These are phyloP conservation scores for Manis pentadactyla DNA, from an alignment of 2,797 vertebrate genomes.

Conservation along the genomic window DNA sequence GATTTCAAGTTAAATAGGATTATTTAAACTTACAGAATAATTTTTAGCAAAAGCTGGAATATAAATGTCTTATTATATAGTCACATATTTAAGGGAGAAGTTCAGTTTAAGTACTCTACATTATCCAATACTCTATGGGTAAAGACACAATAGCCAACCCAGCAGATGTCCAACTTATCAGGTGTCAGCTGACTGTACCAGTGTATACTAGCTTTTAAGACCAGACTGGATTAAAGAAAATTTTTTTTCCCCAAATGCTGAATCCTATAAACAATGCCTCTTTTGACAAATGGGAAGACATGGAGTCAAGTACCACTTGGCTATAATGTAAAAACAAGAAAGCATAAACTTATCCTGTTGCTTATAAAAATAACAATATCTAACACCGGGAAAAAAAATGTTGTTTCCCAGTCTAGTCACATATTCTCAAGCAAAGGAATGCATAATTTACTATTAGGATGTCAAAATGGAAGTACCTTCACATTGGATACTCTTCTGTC, in stretches of 20 bases:
- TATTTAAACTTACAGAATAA: not conserved
- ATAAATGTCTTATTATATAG: not conserved
- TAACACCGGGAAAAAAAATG: not conserved
- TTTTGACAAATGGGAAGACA: not conserved
- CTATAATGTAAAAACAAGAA: not conserved
- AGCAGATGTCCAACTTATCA: not conserved
- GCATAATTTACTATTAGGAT: not conserved
- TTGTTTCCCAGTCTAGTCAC: not conserved
- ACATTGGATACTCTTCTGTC: not conserved
- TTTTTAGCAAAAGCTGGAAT: not conserved
- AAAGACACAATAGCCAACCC: not conserved
- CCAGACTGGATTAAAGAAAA: not conserved
- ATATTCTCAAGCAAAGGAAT: not conserved
- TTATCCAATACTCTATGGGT: not conserved
- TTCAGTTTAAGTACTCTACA: constrained; percentile 1
- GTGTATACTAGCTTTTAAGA: not conserved
- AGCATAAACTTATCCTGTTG: not conserved
- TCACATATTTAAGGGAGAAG: not conserved
- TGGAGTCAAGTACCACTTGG: not conserved
- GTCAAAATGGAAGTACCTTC: not conserved
- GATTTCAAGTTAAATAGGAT: not conserved
- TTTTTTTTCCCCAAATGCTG: not conserved
- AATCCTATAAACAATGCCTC: not conserved
- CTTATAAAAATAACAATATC: not conserved
- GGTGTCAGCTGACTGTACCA: not conserved